A percentile compares a stretch with the other conserved stretches of the same genome.
Conservation (phyloP, 2,797 vertebrate species). For the Lophius americanus region DNA sequence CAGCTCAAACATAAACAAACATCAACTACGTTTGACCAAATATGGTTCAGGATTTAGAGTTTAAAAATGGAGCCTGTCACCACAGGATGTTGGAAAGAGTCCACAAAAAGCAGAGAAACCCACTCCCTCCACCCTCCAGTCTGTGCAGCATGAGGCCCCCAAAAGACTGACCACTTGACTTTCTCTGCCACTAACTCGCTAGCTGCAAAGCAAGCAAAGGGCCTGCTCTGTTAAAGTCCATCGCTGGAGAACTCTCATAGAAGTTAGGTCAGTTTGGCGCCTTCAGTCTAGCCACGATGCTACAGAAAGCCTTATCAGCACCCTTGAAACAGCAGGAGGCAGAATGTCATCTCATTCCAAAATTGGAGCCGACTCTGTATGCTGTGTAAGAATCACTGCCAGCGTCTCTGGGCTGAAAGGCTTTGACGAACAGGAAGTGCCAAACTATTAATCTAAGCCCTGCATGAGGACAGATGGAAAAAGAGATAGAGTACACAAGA, state of each 20-base stretch:
- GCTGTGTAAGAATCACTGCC: conserved; percentile 56
- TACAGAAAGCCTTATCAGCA: conserved; percentile 61
- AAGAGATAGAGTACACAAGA: conserved; percentile 75
- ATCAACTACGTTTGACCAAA: conserved; percentile 75
- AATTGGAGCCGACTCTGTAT: conserved; percentile 60
- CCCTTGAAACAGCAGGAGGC: conserved; percentile 56
- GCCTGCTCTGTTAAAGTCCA: conserved; percentile 36
- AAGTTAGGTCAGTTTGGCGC: conserved; percentile 41
- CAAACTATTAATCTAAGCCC: conserved; percentile 75
- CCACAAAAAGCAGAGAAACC: conserved; percentile 73
- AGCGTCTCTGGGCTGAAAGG: conserved; percentile 66
- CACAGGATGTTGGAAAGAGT: conserved; percentile 74
- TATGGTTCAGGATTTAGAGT: conserved; percentile 69
- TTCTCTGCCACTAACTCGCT: conserved; percentile 17
- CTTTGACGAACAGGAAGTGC: conserved; percentile 65
- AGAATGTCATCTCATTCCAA: conserved; percentile 60
- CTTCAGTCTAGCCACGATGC: conserved; percentile 40
- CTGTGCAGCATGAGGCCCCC: conserved; percentile 42
- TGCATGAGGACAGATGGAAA: conserved; percentile 77
- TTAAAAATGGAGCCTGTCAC: conserved; percentile 75
- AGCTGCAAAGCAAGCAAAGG: conserved; percentile 15
- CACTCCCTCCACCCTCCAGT: conserved; percentile 34
- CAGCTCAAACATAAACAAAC: conserved; percentile 76
- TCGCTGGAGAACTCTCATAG: conserved; percentile 33
- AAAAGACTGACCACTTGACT: conserved; percentile 29